Percentiles rank a stretch among this genome's conserved stretches.
phyloP scores from a whole-genome alignment of 2,888 invertebrate genomes.

The Dromius quadrimaculatus region DNA sequence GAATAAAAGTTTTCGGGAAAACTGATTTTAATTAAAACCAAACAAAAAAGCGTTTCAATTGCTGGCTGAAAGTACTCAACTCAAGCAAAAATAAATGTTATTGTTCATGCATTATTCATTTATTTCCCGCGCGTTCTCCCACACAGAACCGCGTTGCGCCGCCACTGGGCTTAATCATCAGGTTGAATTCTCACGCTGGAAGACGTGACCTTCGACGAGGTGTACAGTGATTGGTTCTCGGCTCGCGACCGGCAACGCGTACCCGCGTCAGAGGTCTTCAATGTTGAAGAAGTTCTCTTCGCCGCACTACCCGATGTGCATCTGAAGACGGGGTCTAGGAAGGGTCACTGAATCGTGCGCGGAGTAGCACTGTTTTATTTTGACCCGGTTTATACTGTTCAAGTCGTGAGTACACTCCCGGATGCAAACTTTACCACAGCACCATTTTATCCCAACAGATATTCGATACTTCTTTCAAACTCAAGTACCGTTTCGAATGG shows the following conservation, averaged over 20 bases:
- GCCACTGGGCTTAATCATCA: conserved; percentile 46
- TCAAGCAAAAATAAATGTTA: conserved; percentile 40
- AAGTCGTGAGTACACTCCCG: conserved; percentile 6
- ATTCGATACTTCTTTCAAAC: too few species aligned
- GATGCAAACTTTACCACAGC: not conserved
- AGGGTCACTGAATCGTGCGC: conserved; percentile 18
- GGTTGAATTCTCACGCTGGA: conserved; percentile 46
- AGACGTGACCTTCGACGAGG: conserved; percentile 32
- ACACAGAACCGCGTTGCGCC: conserved; percentile 10
- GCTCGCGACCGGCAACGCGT: conserved; percentile 49
- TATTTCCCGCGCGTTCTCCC: conserved; percentile 27
- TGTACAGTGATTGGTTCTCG: conserved; percentile 39
- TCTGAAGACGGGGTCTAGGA: not conserved
- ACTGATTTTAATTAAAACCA: conserved; percentile 34
- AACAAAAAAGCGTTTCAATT: conserved; percentile 36
- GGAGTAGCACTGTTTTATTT: conserved; percentile 11
- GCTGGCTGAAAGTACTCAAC: conserved; percentile 26
- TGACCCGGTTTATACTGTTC: conserved; percentile 36
- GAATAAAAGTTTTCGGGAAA: too few species aligned
- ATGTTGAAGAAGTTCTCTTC: not conserved
- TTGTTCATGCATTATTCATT: conserved; percentile 48
- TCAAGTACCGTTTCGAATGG: too few species aligned
- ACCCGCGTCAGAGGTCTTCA: not conserved
- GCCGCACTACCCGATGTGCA: not conserved
- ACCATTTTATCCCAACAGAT: too few species aligned